A percentile compares a stretch with the other conserved stretches of the same genome.
Conservation (phyloP, 2,113 vertebrate genomes). For the Gymnarchus niloticus region DNA sequence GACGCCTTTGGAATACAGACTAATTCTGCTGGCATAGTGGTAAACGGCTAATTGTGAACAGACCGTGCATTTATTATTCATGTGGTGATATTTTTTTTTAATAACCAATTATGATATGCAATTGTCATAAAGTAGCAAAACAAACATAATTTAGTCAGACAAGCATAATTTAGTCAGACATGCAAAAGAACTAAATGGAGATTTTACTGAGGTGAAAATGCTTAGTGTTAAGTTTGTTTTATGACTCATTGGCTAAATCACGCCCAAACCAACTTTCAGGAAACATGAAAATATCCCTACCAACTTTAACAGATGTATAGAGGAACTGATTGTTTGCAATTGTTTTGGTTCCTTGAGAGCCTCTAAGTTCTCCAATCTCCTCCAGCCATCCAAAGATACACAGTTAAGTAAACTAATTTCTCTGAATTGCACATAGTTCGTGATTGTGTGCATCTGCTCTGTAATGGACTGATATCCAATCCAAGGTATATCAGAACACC, state of each 20-base stretch:
- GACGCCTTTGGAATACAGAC: slow-evolving; percentile 40
- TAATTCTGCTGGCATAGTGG: slow-evolving; percentile 31
- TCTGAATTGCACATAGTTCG: too few species aligned
- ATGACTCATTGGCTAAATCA: neutral
- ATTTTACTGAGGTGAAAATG: neutral
- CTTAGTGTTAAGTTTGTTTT: neutral
- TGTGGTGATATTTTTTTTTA: slow-evolving; percentile 17
- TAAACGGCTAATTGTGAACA: slow-evolving; percentile 42
- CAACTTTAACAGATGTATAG: too few species aligned
- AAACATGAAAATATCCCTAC: too few species aligned
- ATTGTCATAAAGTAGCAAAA: slow-evolving; percentile 18
- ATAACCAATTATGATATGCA: slow-evolving; percentile 37
- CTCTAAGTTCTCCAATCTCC: neutral
- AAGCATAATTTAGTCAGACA: neutral
- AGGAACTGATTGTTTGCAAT: too few species aligned
- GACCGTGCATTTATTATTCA: slow-evolving; percentile 43
- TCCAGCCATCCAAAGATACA: neutral
- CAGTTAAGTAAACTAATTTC: neutral
- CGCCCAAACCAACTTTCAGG: neutral
- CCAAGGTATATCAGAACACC: too few species aligned
- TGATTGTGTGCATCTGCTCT: too few species aligned
- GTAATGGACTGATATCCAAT: too few species aligned
- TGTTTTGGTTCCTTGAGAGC: too few species aligned
- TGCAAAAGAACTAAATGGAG: neutral
- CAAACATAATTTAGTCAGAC: slow-evolving; percentile 2